Evolutionary conservation across 2,113 vertebrate species (phyloP).

Genomic region (Cyanoderma ruficeps): DNA sequence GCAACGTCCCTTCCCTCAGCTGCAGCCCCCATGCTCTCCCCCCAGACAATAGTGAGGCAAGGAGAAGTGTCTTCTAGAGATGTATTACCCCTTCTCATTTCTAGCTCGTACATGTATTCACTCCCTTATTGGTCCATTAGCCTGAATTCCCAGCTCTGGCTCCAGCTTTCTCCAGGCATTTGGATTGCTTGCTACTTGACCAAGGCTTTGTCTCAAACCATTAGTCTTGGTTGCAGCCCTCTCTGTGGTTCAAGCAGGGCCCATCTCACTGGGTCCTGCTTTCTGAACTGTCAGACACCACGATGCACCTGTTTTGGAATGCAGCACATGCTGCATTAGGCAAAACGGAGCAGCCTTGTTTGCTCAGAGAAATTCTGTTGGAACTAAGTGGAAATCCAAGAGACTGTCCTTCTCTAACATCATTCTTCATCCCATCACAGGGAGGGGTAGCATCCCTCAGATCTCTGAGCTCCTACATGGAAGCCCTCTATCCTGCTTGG

Average conservation of each 20-base stretch:
- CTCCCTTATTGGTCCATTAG: neutral
- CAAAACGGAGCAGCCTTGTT: neutral
- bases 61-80: neutral
- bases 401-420: neutral
- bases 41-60: neutral
- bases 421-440: neutral
- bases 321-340: rapidly evolving
- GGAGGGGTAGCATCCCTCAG: neutral
- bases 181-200: neutral
- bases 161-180: neutral
- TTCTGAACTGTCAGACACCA: neutral
- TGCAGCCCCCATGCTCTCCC: neutral
- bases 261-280: neutral
- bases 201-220: neutral
- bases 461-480: neutral
- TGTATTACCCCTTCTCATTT: neutral
- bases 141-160: neutral
- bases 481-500: neutral
- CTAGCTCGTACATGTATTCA: neutral
- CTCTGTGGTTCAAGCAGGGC: neutral
- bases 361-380: neutral
- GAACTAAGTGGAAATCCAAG: neutral
- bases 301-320: neutral
- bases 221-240: neutral
- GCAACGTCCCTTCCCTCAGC: neutral